Conservation (phyloP, 2,113 vertebrate genomes). For the Neotoma lepida region DNA sequence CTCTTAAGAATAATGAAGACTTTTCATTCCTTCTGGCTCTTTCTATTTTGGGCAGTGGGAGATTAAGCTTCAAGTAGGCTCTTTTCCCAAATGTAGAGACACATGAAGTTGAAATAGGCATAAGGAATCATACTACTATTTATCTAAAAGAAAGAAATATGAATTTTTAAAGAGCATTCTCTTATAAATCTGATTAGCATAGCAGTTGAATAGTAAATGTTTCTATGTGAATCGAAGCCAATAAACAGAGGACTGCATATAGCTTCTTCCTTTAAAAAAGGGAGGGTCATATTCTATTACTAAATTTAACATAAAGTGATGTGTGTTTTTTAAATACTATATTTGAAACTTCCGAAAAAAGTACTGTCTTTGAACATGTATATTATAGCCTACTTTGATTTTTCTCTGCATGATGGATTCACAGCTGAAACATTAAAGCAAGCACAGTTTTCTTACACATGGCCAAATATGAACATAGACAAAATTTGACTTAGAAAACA, state of each 20-base stretch:
- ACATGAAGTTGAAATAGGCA: background rate
- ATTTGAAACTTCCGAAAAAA: background rate
- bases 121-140: no score
- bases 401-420: background rate
- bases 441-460: constrained; percentile 9
- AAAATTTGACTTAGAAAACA: constrained; percentile 33
- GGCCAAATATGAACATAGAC: constrained; percentile 2
- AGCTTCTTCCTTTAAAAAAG: background rate
- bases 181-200: background rate
- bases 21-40: constrained; percentile 2
- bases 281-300: background rate
- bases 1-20: background rate
- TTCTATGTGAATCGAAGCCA: background rate
- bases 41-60: background rate
- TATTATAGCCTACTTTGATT: background rate
- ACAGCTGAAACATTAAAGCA: constrained; percentile 44
- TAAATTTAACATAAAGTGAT: constrained; percentile 45
- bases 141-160: background rate
- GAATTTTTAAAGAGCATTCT: background rate
- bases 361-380: background rate
- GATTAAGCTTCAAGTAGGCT: background rate
- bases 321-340: background rate
- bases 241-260: background rate
- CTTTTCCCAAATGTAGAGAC: background rate
- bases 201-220: background rate